Percentiles rank a stretch among this genome's conserved stretches.
phyloP scores from a whole-genome alignment of 30 jellyfish, hydroid and myxozoan species.

The Pelagia noctiluca region DNA sequence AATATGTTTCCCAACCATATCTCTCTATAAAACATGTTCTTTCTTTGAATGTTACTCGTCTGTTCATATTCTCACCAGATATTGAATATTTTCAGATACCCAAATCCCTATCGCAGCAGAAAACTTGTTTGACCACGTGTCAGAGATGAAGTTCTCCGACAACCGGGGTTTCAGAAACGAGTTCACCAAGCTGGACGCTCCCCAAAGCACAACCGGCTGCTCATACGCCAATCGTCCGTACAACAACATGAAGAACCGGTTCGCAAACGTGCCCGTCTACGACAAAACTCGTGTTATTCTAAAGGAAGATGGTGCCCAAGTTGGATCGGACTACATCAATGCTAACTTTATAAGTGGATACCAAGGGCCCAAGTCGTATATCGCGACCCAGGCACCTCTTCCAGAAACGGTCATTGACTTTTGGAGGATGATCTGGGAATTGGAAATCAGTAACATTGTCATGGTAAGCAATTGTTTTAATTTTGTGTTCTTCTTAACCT shows the following conservation, averaged over 20 bases:
- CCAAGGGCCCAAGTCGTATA: slow-evolving; percentile 61
- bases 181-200: slow-evolving; percentile 40
- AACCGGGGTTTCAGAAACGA: slow-evolving; percentile 79
- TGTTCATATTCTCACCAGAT: neutral
- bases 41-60: slow-evolving; percentile 10
- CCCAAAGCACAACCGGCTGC: neutral
- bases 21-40: no score
- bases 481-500: neutral
- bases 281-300: slow-evolving; percentile 80
- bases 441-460: slow-evolving; percentile 62
- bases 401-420: slow-evolving; percentile 75
- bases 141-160: slow-evolving; percentile 79
- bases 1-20: no score
- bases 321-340: slow-evolving; percentile 75
- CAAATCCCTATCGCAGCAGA: slow-evolving; percentile 77
- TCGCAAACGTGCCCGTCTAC: slow-evolving; percentile 65
- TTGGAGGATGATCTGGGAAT: slow-evolving; percentile 93
- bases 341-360: slow-evolving; percentile 73
- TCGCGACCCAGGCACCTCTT: slow-evolving; percentile 90
- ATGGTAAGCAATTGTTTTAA: slow-evolving; percentile 49
- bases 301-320: slow-evolving; percentile 18
- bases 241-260: slow-evolving; percentile 73
- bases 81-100: slow-evolving; percentile 52
- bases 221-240: slow-evolving; percentile 74
- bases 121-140: slow-evolving; percentile 79